Conservation (phyloP, 2,888 invertebrate species). For the Drosophila picticornis region DNA sequence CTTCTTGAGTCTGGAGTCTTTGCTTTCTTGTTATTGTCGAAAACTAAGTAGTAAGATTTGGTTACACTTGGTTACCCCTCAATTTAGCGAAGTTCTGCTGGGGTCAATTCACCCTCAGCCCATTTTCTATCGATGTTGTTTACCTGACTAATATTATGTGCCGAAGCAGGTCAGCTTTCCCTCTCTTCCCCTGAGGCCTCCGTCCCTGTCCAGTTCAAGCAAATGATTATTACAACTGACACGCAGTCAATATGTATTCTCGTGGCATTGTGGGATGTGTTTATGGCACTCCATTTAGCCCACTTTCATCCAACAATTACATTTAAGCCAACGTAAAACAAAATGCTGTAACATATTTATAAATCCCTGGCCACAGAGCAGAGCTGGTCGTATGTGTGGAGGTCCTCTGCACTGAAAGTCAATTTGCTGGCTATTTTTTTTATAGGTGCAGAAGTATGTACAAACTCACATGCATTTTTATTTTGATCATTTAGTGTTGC, state of each 20-base stretch:
- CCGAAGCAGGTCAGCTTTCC: background rate
- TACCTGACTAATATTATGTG: background rate
- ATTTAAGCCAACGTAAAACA: conserved; percentile 41
- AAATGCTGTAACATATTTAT: conserved; percentile 48
- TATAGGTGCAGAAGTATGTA: conserved; percentile 23
- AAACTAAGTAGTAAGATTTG: background rate
- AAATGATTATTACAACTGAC: conserved; percentile 47
- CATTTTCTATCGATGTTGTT: background rate
- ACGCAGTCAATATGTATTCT: conserved; percentile 38
- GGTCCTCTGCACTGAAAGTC: conserved; percentile 63
- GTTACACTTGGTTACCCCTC: background rate
- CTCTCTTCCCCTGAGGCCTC: background rate
- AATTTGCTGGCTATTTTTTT: conserved; percentile 74
- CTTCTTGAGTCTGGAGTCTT: background rate
- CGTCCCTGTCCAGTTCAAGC: background rate
- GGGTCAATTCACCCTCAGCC: background rate
- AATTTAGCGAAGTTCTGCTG: background rate
- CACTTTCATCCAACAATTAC: conserved; percentile 43
- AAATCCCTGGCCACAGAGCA: conserved; percentile 43
- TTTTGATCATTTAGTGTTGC: conserved; percentile 64
- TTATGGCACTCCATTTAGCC: conserved; percentile 36
- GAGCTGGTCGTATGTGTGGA: conserved; percentile 1
- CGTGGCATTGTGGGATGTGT: conserved; percentile 8
- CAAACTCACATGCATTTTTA: conserved; percentile 75
- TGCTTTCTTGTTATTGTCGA: background rate